Conservation (phyloP, 2,797 vertebrate genomes). For the Falco biarmicus region DNA sequence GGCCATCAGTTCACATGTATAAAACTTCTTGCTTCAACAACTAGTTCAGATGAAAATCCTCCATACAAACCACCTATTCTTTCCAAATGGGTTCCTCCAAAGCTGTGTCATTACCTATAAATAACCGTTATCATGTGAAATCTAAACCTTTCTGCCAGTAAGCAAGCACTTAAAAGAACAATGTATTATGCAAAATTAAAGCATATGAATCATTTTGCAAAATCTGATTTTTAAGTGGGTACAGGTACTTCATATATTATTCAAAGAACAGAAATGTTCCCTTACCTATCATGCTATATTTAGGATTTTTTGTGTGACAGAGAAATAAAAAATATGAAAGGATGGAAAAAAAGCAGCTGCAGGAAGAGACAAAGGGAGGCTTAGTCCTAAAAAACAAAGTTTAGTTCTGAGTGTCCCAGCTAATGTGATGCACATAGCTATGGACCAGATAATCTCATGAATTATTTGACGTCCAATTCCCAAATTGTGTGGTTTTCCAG, state of each 20-base stretch:
- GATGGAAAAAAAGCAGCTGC: background rate
- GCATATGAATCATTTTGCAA: constrained; percentile 48
- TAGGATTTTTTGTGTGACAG: background rate
- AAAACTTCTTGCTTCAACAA: background rate
- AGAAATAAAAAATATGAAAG: constrained; percentile 30
- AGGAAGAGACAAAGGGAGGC: background rate
- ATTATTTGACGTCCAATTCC: background rate
- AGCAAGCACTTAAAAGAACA: constrained; percentile 36
- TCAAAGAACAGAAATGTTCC: background rate
- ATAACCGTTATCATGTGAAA: constrained; percentile 46
- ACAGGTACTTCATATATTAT: constrained; percentile 44
- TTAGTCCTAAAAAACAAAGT: background rate
- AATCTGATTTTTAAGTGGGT: constrained; percentile 58
- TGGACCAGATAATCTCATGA: background rate
- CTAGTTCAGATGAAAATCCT: background rate
- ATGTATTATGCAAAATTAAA: constrained; percentile 56
- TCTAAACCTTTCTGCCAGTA: constrained; percentile 31
- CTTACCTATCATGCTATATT: constrained; percentile 43
- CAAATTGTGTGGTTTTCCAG: background rate
- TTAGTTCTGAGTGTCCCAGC: background rate
- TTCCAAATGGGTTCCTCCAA: constrained; percentile 27
- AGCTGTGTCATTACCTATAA: constrained; percentile 45
- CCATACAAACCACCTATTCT: background rate
- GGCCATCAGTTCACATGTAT: background rate
- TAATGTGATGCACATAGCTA: background rate